phyloP scores from a whole-genome alignment of 2,888 invertebrate genomes.

The Drosophila atripex region DNA sequence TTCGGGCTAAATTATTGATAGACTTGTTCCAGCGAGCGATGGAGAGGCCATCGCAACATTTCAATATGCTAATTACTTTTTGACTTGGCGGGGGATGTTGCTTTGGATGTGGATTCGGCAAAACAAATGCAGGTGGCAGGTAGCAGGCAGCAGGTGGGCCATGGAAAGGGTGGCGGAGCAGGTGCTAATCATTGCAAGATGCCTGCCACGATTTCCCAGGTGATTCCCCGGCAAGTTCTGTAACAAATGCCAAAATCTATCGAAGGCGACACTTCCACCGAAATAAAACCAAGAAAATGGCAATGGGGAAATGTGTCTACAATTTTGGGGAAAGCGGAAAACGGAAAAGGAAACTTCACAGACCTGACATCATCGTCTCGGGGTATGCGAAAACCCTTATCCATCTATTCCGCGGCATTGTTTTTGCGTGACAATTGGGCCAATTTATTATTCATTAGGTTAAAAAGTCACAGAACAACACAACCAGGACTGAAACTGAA shows the following conservation, averaged over 20 bases:
- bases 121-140: conserved; percentile 36
- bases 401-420: conserved; percentile 59
- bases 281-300: conserved; percentile 40
- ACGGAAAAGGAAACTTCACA: conserved; percentile 56
- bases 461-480: conserved; percentile 76
- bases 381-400: conserved; percentile 52
- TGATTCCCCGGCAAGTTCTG: conserved; percentile 43
- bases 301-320: conserved; percentile 67
- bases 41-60: conserved; percentile 45
- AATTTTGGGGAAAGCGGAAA: conserved; percentile 47
- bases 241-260: conserved; percentile 81
- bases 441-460: conserved; percentile 81
- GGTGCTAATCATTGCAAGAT: conserved; percentile 58
- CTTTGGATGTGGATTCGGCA: conserved; percentile 5
- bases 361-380: conserved; percentile 41
- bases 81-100: conserved; percentile 27
- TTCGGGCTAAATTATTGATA: conserved; percentile 33
- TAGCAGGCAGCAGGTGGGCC: background rate
- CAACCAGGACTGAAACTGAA: conserved; percentile 36
- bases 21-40: conserved; percentile 15
- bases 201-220: conserved; percentile 70
- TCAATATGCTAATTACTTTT: conserved; percentile 75
- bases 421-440: conserved; percentile 81
- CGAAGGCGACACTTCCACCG: conserved; percentile 73
- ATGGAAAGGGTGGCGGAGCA: conserved; percentile 21